phyloP scores from a whole-genome alignment of 2,888 invertebrate genomes.

The Euplexia lucipara region DNA sequence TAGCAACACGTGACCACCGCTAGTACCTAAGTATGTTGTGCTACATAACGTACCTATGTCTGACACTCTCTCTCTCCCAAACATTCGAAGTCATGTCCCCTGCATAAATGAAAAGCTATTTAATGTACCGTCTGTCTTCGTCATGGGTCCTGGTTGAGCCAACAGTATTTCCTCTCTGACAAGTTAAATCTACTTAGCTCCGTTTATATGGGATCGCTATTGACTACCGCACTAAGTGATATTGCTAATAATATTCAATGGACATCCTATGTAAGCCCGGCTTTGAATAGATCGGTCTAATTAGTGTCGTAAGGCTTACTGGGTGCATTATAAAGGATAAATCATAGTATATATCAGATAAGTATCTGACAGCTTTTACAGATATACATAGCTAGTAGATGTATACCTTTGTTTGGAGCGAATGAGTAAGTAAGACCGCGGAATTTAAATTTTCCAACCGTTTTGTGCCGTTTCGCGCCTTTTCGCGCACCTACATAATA shows the following conservation, averaged over 20 bases:
- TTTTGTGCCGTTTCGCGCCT: too few species aligned
- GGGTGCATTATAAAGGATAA: not conserved
- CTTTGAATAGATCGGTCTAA: conserved; percentile 26
- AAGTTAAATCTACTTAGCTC: conserved; percentile 14
- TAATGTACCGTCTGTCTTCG: conserved; percentile 13
- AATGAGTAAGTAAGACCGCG: too few species aligned
- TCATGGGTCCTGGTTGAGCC: conserved; percentile 17
- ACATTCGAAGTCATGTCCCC: conserved; percentile 8
- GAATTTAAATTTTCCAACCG: too few species aligned
- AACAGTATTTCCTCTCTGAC: conserved; percentile 13
- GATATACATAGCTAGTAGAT: not conserved
- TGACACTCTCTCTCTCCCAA: not conserved
- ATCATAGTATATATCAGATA: not conserved
- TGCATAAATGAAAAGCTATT: conserved; percentile 1
- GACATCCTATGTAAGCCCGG: conserved; percentile 31
- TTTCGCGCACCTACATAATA: too few species aligned
- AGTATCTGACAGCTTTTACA: not conserved
- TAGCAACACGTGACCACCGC: too few species aligned
- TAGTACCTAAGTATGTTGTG: too few species aligned
- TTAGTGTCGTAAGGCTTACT: conserved; percentile 15
- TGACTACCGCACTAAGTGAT: conserved; percentile 29
- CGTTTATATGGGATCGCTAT: not conserved
- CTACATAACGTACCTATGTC: not conserved
- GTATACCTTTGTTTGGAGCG: too few species aligned
- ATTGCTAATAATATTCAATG: conserved; percentile 38